A percentile compares a stretch with the other conserved stretches of the same genome.
phyloP scores from a whole-genome alignment of 1,140 invertebrate genomes.

The Dendrolimus punctatus region DNA sequence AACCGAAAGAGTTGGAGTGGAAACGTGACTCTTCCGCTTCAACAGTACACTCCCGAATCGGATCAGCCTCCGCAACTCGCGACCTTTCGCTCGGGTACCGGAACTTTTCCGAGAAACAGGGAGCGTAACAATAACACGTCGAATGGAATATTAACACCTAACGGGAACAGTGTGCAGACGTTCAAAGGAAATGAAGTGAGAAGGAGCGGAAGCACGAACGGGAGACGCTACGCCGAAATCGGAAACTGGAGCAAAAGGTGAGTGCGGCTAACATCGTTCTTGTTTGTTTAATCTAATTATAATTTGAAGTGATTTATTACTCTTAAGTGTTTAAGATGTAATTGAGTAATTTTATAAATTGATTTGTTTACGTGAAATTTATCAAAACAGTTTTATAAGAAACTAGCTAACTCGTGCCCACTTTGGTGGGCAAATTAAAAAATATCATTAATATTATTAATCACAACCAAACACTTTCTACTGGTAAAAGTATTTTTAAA shows the following conservation, averaged over 20 bases:
- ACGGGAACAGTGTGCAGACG: constrained; percentile 64
- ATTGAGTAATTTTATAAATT: too few relatives aligned
- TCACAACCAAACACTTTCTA: too few relatives aligned
- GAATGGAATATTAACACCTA: constrained; percentile 69
- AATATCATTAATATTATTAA: too few relatives aligned
- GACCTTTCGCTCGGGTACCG: constrained; percentile 65
- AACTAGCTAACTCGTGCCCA: too few relatives aligned
- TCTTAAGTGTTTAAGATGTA: too few relatives aligned
- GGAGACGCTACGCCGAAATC: constrained; percentile 69
- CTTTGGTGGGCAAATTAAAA: too few relatives aligned
- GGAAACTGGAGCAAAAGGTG: constrained; percentile 71
- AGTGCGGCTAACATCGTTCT: constrained; percentile 15
- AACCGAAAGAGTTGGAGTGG: constrained; percentile 72
- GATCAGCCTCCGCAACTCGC: constrained; percentile 54
- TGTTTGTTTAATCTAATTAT: constrained; percentile 1
- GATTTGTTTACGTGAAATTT: too few relatives aligned
- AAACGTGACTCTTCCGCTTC: constrained; percentile 66
- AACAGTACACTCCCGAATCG: constrained; percentile 48
- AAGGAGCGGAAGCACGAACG: constrained; percentile 63
- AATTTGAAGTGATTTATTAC: background rate
- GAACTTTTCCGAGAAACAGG: constrained; percentile 63
- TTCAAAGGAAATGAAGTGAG: constrained; percentile 69
- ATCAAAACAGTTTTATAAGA: too few relatives aligned
- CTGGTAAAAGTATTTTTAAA: too few relatives aligned
- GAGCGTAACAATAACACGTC: constrained; percentile 61